phyloP scores from a whole-genome alignment of 2,797 vertebrate species.

The Lophotriccus pileatus region DNA sequence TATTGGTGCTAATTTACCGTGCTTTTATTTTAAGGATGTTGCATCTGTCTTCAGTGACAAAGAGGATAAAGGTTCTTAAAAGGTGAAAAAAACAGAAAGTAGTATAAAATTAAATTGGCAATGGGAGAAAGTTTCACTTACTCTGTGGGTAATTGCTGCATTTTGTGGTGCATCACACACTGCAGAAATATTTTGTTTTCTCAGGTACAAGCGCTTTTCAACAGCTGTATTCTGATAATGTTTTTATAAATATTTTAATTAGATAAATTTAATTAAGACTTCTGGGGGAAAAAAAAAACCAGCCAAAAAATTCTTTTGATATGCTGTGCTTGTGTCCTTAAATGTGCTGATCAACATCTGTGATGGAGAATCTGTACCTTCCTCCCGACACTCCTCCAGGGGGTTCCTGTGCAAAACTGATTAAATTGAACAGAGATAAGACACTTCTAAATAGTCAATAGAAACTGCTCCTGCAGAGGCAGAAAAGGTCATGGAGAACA shows the following conservation, averaged over 20 bases:
- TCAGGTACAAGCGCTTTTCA: neutral
- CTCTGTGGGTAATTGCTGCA: neutral
- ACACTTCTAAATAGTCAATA: conserved; percentile 2
- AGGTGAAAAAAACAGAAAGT: neutral
- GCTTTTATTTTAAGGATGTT: fast-evolving
- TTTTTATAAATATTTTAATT: neutral
- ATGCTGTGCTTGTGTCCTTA: neutral
- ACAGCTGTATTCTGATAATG: neutral
- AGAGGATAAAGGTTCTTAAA: neutral
- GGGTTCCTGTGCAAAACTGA: neutral
- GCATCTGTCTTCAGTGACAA: neutral
- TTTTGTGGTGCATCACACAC: fast-evolving
- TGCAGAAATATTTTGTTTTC: neutral
- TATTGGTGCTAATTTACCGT: neutral
- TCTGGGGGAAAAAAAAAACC: neutral
- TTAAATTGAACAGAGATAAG: conserved; percentile 9
- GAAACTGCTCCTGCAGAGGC: neutral
- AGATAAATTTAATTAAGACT: neutral
- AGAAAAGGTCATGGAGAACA: neutral
- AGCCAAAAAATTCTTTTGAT: neutral
- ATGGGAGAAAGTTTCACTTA: neutral
- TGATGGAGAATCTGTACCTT: neutral
- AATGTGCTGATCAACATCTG: neutral
- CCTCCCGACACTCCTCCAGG: neutral
- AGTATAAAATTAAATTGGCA: neutral